These are phyloP conservation scores for Holacanthella duospinosa DNA, from an alignment of 2,888 invertebrate genomes.

Conservation along the genomic window DNA sequence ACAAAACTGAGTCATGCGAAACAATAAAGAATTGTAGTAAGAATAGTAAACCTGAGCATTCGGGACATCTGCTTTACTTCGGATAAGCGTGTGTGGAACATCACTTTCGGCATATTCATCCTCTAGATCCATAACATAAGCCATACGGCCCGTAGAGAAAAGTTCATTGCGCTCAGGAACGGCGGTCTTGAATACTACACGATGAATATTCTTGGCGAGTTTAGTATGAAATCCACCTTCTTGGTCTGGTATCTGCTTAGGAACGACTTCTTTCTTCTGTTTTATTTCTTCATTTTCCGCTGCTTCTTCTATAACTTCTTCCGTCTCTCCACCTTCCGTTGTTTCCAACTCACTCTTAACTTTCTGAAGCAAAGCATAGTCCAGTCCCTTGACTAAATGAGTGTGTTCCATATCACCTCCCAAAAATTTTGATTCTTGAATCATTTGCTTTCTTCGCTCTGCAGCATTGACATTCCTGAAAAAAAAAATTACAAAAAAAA, in stretches of 20 bases:
- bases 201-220: constrained; percentile 65
- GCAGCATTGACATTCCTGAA: constrained; percentile 65
- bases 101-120: constrained; percentile 75
- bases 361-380: constrained; percentile 84
- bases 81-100: constrained; percentile 87
- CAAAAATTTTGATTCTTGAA: constrained; percentile 97
- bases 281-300: constrained; percentile 54
- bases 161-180: constrained; percentile 66
- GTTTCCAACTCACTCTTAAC: constrained; percentile 71
- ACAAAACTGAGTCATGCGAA: too few relatives aligned
- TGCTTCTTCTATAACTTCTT: constrained; percentile 73
- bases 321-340: constrained; percentile 73
- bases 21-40: too few relatives aligned
- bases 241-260: constrained; percentile 39
- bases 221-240: constrained; percentile 22
- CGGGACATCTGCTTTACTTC: constrained; percentile 84
- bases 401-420: constrained; percentile 99
- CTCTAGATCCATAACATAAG: constrained; percentile 91
- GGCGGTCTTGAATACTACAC: constrained; percentile 41
- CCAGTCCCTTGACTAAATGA: constrained; percentile 96
- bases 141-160: constrained; percentile 93
- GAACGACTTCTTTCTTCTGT: constrained; percentile 44
- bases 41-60: constrained; percentile 59
- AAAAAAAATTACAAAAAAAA: background rate
- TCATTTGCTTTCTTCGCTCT: constrained; percentile 85